These are phyloP conservation scores for Caligus rogercresseyi DNA, from an alignment of 1,140 invertebrate genomes.

Conservation along the genomic window DNA sequence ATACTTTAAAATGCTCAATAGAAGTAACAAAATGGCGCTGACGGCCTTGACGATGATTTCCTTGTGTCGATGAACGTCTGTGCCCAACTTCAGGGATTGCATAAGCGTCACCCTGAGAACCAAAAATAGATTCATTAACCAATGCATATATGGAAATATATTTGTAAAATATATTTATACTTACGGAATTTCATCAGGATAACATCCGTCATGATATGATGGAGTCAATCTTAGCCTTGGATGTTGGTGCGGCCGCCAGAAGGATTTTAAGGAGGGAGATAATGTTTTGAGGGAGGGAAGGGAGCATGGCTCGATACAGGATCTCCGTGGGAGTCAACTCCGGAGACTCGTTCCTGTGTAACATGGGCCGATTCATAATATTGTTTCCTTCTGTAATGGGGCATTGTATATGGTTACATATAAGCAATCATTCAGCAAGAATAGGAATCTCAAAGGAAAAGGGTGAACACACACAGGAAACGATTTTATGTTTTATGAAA, in stretches of 20 bases:
- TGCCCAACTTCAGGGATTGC: slow-evolving; percentile 89
- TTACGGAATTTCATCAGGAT: slow-evolving; percentile 88
- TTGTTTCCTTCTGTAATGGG: too few species aligned
- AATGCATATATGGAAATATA: neutral
- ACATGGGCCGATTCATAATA: slow-evolving; percentile 33
- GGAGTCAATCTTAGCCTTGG: slow-evolving; percentile 92
- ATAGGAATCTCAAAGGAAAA: too few species aligned
- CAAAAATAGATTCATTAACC: neutral
- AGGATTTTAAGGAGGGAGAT: slow-evolving; percentile 92
- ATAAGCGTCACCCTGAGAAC: slow-evolving; percentile 62
- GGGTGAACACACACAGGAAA: too few species aligned
- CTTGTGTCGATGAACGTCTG: slow-evolving; percentile 95
- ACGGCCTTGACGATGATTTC: slow-evolving; percentile 97
- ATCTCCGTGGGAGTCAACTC: slow-evolving; percentile 62
- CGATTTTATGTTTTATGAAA: too few species aligned
- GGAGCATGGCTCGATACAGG: slow-evolving; percentile 47
- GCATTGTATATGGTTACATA: too few species aligned
- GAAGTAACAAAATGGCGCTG: slow-evolving; percentile 72
- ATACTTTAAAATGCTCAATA: slow-evolving; percentile 88
- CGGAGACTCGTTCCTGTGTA: slow-evolving; percentile 46
- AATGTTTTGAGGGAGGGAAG: slow-evolving; percentile 87
- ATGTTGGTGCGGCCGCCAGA: slow-evolving; percentile 87
- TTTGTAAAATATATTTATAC: slow-evolving; percentile 26
- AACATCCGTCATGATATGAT: slow-evolving; percentile 93
- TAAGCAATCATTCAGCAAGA: too few species aligned